phyloP scores from a whole-genome alignment of 2,113 vertebrate species.

The Laticauda laticaudata region DNA sequence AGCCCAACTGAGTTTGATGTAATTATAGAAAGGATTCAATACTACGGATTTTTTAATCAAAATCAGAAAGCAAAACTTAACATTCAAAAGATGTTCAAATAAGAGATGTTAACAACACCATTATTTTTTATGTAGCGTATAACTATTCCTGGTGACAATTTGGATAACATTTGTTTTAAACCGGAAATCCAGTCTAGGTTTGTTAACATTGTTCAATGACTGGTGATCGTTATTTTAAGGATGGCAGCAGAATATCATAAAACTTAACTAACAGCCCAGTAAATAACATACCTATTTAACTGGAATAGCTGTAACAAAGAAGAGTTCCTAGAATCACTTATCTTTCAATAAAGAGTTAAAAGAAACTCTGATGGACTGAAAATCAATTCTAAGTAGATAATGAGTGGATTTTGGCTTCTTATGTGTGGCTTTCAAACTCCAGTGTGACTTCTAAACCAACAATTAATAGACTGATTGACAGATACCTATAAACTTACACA shows the following conservation, averaged over 20 bases:
- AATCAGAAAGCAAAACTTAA: not conserved
- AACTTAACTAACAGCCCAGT: fast-evolving
- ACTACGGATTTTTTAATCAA: not conserved
- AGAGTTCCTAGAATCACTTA: slow-evolving; percentile 37
- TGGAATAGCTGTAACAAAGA: slow-evolving; percentile 14
- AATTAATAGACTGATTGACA: slow-evolving; percentile 1
- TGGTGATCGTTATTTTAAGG: not conserved
- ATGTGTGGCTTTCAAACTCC: not conserved
- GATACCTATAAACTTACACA: not conserved
- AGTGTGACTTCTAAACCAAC: slow-evolving; percentile 4
- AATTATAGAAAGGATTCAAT: not conserved
- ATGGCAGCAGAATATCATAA: not conserved
- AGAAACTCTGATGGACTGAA: slow-evolving; percentile 12
- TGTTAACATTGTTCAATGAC: not conserved
- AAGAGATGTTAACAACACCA: slow-evolving; percentile 19
- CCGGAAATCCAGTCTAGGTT: not conserved
- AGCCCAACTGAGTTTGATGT: not conserved
- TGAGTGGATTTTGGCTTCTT: slow-evolving; percentile 18
- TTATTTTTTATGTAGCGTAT: not conserved
- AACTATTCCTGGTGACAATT: not conserved
- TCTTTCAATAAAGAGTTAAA: slow-evolving; percentile 11
- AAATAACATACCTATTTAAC: not conserved
- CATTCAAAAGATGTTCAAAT: slow-evolving; percentile 6
- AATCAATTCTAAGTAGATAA: slow-evolving; percentile 40
- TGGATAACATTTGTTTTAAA: slow-evolving; percentile 12